These are phyloP conservation scores for Neotoxoptera formosana DNA, from an alignment of 1,140 invertebrate species.

Conservation along the genomic window DNA sequence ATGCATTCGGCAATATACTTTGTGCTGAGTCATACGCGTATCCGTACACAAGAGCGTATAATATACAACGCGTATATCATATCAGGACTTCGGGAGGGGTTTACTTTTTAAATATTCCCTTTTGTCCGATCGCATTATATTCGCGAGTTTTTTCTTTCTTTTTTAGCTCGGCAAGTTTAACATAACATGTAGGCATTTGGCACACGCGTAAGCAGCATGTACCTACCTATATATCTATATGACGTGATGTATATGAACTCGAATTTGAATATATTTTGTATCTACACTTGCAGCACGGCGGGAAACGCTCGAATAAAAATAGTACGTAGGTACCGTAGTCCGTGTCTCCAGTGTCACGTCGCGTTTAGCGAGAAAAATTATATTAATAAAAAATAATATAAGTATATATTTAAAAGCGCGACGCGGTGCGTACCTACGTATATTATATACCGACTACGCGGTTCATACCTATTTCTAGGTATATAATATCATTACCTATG, in stretches of 20 bases:
- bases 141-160: neutral
- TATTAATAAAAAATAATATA: neutral
- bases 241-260: neutral
- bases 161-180: neutral
- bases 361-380: neutral
- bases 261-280: neutral
- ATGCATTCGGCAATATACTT: neutral
- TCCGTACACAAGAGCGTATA: neutral
- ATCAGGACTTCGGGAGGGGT: neutral
- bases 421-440: neutral
- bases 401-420: neutral
- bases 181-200: neutral
- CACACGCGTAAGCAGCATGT: neutral
- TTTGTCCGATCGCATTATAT: neutral
- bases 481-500: neutral
- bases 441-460: neutral
- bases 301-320: neutral
- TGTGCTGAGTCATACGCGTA: neutral
- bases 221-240: neutral
- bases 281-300: neutral
- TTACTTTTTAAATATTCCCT: slow-evolving; percentile 13
- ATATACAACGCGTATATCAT: too few species aligned
- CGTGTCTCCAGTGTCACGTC: too few species aligned
- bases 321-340: too few species aligned
- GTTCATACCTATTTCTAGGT: neutral